Percentiles rank a stretch among this genome's conserved stretches.
phyloP scores from a whole-genome alignment of 2,113 vertebrate genomes.

The Scolopax mira region DNA sequence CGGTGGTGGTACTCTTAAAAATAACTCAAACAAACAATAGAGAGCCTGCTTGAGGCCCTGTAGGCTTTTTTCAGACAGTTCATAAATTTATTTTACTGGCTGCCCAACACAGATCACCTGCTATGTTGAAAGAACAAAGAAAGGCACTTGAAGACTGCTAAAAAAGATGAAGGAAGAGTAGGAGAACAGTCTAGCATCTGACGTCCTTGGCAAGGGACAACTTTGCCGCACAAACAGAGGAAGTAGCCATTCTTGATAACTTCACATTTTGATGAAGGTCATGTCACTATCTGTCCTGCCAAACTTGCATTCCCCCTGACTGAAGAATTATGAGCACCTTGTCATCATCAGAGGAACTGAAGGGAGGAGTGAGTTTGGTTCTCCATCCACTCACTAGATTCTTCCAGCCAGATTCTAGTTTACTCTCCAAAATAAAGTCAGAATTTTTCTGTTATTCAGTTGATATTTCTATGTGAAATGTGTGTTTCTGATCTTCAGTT shows the following conservation, averaged over 20 bases:
- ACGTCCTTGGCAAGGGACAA: neutral
- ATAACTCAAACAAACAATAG: neutral
- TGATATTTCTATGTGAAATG: neutral
- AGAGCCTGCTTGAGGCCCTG: neutral
- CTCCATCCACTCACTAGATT: neutral
- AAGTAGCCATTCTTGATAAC: neutral
- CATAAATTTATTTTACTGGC: conserved; percentile 1
- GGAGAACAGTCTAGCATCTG: neutral
- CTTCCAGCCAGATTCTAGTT: neutral
- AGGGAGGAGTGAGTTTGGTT: neutral
- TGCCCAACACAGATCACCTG: neutral
- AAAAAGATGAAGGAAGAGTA: neutral
- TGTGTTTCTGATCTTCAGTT: conserved; percentile 40
- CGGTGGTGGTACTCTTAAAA: neutral
- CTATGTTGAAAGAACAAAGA: neutral
- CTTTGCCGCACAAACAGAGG: neutral
- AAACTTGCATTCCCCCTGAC: neutral
- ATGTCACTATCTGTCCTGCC: neutral
- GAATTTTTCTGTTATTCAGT: neutral
- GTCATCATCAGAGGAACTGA: neutral
- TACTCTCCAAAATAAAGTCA: neutral
- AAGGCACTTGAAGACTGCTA: neutral
- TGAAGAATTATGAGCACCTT: neutral
- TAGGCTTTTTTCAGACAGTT: neutral
- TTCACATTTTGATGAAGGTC: neutral